Percentiles rank a stretch among this genome's conserved stretches.
Evolutionary conservation across 2,113 vertebrate genomes (phyloP).

Genomic region (Chloebia gouldiae): DNA sequence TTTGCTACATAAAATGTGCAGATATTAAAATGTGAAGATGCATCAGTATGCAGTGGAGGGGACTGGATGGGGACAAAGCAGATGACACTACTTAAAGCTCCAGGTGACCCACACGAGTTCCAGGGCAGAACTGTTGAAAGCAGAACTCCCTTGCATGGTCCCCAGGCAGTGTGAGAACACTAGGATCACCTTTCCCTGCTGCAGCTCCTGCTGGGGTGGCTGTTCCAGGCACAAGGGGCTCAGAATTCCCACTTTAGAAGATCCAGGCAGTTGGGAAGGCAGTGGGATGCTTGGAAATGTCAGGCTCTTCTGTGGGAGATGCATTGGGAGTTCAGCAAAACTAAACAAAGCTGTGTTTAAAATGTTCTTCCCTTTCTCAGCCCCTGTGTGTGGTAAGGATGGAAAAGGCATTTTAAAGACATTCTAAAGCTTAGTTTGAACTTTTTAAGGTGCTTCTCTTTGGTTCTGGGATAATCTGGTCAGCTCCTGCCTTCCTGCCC

Average conservation of each 20-base stretch:
- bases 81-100: neutral
- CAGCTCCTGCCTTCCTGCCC: neutral
- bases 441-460: constrained; percentile 6
- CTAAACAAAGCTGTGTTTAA: neutral
- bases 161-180: neutral
- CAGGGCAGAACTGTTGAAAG: neutral
- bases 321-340: neutral
- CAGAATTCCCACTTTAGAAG: rapidly evolving
- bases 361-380: neutral
- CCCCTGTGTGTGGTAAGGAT: neutral
- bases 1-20: neutral
- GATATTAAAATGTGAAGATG: neutral
- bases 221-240: neutral
- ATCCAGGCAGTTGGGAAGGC: neutral
- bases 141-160: neutral
- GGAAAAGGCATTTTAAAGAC: neutral
- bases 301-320: neutral
- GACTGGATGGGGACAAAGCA: neutral
- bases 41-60: neutral
- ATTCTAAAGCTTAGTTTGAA: neutral
- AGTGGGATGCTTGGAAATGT: neutral
- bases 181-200: neutral
- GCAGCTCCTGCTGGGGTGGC: neutral
- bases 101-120: neutral
- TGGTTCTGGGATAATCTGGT: neutral